Base-by-base conservation (phyloP, 2,113 vertebrate species). In the Triplophysa tibetana region DNA sequence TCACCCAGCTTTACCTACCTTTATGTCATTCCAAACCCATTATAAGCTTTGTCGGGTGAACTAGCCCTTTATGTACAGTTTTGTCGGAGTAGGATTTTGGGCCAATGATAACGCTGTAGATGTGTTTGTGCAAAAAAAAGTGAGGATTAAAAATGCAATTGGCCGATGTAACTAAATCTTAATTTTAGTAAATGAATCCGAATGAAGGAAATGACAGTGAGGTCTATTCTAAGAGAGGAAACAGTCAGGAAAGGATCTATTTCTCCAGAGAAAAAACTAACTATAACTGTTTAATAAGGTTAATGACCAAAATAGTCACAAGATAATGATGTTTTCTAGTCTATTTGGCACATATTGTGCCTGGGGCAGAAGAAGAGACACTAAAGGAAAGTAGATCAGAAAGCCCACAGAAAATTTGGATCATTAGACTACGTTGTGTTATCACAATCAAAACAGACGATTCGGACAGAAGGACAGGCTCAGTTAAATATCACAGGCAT, bases 351-450 rank as follows among this genome's bases (percentile, higher is more conserved):
- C 72, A 33, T 8, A 68, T 56, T 33, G 26, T 23, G 77, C 82
- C 77, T 65, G 19, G 0, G 70, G 70, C 64, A 56, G 67, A 79
- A 50, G 38, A 29, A 70, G 43, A 70, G 62, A 21, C 2, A 13
- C 8, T 11, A 24, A 60, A 6, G 21, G 41, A 62, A 80, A 83
- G 50, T 73, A 61, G 75, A 78, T 43, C 81, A 61, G 8, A 33
- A 48, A 23, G 65, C 17, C 43, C 61, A 65, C 17, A 16, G 29
- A 7, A 33, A 29, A 58, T 56, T 21, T 13, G 33, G 66, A 65
- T 29, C 60, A 81, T 3, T 17, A 52, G 17, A 52, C 21, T 58
- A 54, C 2, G 17, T 21, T 45, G 6, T 1, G 6, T 19, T 70
- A 74, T 60, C 54, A 23, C 54, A 61, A 74, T 14, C 70, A 73